Percentiles rank a stretch among this genome's conserved stretches.
phyloP scores from a whole-genome alignment of 2,888 invertebrate genomes.

The Galeopsomyia nigrocyanea region DNA sequence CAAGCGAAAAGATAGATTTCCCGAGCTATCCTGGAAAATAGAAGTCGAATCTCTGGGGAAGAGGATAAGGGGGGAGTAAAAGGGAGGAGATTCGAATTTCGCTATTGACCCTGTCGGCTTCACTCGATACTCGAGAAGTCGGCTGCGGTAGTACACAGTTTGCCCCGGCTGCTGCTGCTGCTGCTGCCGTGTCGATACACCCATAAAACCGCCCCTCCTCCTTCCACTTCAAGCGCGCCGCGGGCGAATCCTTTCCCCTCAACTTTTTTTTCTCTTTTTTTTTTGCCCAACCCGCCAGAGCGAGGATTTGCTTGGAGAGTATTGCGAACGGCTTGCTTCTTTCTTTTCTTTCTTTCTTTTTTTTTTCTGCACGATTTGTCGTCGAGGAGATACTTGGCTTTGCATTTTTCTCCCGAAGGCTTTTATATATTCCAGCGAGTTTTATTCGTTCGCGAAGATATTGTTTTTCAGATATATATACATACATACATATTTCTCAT shows the following conservation, averaged over 20 bases:
- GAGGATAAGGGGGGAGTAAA: neutral
- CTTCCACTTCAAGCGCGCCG: conserved; percentile 33
- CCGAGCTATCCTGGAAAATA: conserved; percentile 10
- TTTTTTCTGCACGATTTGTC: too few relatives aligned
- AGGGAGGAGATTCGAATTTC: conserved; percentile 29
- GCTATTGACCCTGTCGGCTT: conserved; percentile 40
- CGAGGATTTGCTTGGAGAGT: neutral
- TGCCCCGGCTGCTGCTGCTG: conserved; percentile 9
- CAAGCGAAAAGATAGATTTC: conserved; percentile 37
- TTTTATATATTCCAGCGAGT: too few relatives aligned
- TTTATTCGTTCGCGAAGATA: too few relatives aligned
- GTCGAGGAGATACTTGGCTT: too few relatives aligned
- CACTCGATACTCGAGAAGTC: conserved; percentile 18
- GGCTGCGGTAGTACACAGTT: neutral
- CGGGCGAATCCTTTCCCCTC: too few relatives aligned
- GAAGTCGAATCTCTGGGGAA: neutral
- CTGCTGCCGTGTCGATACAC: conserved; percentile 53
- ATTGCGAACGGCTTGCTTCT: too few relatives aligned
- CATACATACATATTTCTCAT: too few relatives aligned
- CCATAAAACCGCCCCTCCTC: conserved; percentile 59
- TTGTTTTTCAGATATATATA: too few relatives aligned
- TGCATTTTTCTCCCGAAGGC: too few relatives aligned
- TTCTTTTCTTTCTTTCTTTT: too few relatives aligned
- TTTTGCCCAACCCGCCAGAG: neutral
- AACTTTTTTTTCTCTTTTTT: too few relatives aligned